These are phyloP conservation scores for Eupeodes luniger DNA, from an alignment of 2,888 invertebrate genomes.

Conservation along the genomic window DNA sequence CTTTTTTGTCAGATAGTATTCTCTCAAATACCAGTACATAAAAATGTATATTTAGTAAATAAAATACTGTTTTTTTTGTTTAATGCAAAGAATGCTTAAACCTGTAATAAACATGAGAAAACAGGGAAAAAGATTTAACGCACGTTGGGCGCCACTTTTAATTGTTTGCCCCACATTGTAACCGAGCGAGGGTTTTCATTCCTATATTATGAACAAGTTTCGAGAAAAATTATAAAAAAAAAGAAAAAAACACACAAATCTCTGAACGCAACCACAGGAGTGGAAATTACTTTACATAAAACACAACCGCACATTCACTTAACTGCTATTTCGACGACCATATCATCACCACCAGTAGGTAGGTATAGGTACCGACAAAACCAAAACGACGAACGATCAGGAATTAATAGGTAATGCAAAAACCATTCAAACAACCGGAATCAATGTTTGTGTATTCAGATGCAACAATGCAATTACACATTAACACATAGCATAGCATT, in stretches of 20 bases:
- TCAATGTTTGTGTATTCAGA: constrained; percentile 14
- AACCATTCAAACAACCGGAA: constrained; percentile 16
- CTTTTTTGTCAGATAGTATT: neutral
- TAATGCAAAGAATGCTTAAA: neutral
- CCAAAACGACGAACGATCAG: constrained; percentile 43
- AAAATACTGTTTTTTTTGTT: neutral
- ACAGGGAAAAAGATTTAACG: neutral
- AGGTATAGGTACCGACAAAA: constrained; percentile 2
- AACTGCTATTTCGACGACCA: constrained; percentile 19
- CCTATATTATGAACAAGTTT: constrained; percentile 9
- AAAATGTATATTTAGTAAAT: neutral
- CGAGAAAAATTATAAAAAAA: too few species aligned
- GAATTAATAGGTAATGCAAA: constrained; percentile 60
- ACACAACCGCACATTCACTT: constrained; percentile 47
- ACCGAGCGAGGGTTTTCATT: neutral
- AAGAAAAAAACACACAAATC: neutral
- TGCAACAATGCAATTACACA: constrained; percentile 24
- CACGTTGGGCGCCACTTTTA: constrained; percentile 58
- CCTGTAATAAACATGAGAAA: neutral
- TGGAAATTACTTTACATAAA: constrained; percentile 36
- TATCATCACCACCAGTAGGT: neutral
- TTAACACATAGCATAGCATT: neutral
- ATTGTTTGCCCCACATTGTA: neutral
- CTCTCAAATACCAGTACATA: neutral
- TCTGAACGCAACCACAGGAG: constrained; percentile 43